phyloP scores from a whole-genome alignment of 2,888 invertebrate genomes.

The Operophtera brumata region DNA sequence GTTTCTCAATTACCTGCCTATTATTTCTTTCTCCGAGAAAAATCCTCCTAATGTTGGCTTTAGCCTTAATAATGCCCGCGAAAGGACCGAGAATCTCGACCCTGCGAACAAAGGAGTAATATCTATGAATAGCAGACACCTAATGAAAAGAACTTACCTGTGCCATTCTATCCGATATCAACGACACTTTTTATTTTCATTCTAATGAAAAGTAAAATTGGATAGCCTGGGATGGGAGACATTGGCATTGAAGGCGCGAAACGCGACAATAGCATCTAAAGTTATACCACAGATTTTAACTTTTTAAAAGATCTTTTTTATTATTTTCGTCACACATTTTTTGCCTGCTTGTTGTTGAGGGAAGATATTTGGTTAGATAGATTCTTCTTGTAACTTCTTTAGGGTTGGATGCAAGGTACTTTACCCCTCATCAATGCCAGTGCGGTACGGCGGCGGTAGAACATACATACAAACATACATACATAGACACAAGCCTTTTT shows the following conservation, averaged over 20 bases:
- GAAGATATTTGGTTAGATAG: too few relatives aligned
- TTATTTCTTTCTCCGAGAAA: conserved; percentile 2
- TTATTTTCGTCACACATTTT: background rate
- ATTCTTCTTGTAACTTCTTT: too few relatives aligned
- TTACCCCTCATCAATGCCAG: too few relatives aligned
- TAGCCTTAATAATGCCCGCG: conserved; percentile 13
- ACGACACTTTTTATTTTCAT: conserved; percentile 13
- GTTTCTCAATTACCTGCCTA: conserved; percentile 10
- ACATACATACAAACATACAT: too few relatives aligned
- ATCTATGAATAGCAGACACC: conserved; percentile 20
- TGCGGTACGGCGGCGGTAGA: too few relatives aligned
- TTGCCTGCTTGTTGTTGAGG: too few relatives aligned
- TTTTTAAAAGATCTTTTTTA: background rate
- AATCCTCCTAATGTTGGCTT: conserved; percentile 11
- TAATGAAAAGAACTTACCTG: conserved; percentile 20
- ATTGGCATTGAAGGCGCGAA: background rate
- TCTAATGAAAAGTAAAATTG: conserved; percentile 26
- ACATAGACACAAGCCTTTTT: too few relatives aligned
- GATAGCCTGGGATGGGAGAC: background rate
- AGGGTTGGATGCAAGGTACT: too few relatives aligned
- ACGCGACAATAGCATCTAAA: background rate
- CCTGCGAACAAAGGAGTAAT: conserved; percentile 16
- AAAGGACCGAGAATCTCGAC: conserved; percentile 15
- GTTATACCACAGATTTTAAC: background rate
- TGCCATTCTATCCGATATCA: conserved; percentile 5